phyloP scores from a whole-genome alignment of 2,113 vertebrate species.

The Dascyllus trimaculatus region DNA sequence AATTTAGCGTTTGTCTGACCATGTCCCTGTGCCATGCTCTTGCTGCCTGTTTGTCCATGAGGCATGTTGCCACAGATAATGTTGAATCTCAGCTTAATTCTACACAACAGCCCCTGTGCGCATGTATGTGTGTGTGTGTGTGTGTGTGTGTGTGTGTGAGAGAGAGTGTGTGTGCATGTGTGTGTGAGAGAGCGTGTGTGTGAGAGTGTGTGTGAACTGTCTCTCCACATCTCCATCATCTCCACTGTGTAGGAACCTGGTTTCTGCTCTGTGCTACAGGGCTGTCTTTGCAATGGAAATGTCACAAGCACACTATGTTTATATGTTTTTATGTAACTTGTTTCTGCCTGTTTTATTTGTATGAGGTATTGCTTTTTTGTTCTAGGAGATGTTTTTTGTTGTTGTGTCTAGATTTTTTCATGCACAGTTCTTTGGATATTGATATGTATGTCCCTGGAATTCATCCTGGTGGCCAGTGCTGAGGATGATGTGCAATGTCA shows the following conservation, averaged over 20 bases:
- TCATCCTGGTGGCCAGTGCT: not conserved
- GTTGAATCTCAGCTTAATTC: slow-evolving; percentile 35
- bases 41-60: slow-evolving; percentile 36
- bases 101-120: slow-evolving; percentile 12
- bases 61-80: slow-evolving; percentile 46
- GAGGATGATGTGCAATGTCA: not conserved
- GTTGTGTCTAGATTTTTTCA: slow-evolving; percentile 1
- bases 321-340: not conserved
- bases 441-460: not conserved
- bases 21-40: slow-evolving; percentile 25
- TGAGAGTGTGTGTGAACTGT: slow-evolving; percentile 39
- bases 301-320: slow-evolving; percentile 3
- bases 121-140: slow-evolving; percentile 16
- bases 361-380: not conserved
- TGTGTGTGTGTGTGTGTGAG: not conserved
- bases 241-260: slow-evolving; percentile 34
- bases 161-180: slow-evolving; percentile 15
- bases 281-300: slow-evolving; percentile 19
- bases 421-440: not conserved
- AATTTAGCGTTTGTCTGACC: slow-evolving; percentile 24
- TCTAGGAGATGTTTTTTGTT: not conserved
- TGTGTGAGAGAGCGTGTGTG: not conserved
- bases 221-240: slow-evolving; percentile 68
- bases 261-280: slow-evolving; percentile 43
- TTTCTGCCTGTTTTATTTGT: not conserved